Base-by-base conservation (phyloP, 1,140 invertebrate genomes). In the Ooceraea biroi region DNA sequence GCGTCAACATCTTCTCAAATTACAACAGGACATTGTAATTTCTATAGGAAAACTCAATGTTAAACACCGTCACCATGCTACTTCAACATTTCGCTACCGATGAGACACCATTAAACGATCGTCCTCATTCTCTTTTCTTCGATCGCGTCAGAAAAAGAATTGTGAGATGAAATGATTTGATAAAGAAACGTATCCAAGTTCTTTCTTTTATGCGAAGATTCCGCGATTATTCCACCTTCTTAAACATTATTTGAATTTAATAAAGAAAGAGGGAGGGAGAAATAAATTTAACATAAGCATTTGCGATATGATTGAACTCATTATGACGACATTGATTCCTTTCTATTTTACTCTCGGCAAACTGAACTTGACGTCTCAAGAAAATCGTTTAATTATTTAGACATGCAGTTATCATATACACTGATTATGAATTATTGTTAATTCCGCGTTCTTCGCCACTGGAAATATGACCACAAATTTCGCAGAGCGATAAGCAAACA, bases 1-100 rank as follows among this genome's bases (percentile, higher is more conserved):
- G 50, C 85, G 86, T 85, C 69, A 76, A 88, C 58, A 77, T 83
- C 61, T 82, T 80, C 11, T 68, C 52, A 58, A n/a, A 65, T 3
- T 57, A 65, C 27, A 65, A 65, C 10, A 57, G 19, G 17, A 48
- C 27, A 11, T 22, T 10, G 7, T 57, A 36, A 78, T 36, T 69
- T n/a, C 41, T 69, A 46, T 30, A 77, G 19, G 48, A 7, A 8
- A 80, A 52, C 22, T 44, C 22, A 57, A n/a, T 3, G 55, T 71
- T 57, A 58, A 46, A 44, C 68, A 57, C 3, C 52, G 41, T 69
- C 19, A 50, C n/a, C 4, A 71, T 17, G 22, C 65, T 71, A 58
- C 50, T 57, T 80, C 19, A 80, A 71, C 57, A 65, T 57, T 27
- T 68, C 46, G 63, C 36, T 36, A 78, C 4, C 5, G 27, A 69